A percentile compares a stretch with the other conserved stretches of the same genome.
phyloP scores from a whole-genome alignment of 2,113 vertebrate genomes.

The Sakesphorus luctuosus region DNA sequence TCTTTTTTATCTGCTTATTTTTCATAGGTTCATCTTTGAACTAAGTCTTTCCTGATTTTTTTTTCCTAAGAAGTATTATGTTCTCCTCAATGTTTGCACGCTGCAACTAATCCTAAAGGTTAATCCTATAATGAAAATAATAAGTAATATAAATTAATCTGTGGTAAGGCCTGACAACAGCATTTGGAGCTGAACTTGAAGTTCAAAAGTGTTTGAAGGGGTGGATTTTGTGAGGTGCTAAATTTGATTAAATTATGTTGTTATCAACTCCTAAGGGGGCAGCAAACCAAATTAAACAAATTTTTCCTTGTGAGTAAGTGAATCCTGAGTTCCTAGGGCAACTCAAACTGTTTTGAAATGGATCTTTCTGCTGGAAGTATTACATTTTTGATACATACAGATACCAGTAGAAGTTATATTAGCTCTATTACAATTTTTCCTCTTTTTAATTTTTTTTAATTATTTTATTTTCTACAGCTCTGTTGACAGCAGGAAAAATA shows the following conservation, averaged over 20 bases:
- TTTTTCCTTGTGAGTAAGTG: not conserved
- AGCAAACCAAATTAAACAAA: not conserved
- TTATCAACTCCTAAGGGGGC: not conserved
- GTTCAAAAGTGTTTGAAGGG: not conserved
- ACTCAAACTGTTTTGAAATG: not conserved
- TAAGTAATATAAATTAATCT: not conserved
- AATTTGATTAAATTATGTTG: not conserved
- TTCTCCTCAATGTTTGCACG: not conserved
- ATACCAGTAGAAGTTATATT: not conserved
- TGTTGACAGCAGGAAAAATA: not conserved
- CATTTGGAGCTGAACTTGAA: not conserved
- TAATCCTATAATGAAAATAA: not conserved
- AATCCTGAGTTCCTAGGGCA: not conserved
- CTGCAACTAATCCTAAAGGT: not conserved
- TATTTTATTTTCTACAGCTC: not conserved
- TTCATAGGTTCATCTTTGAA: not conserved
- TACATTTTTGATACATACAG: not conserved
- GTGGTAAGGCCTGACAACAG: not conserved
- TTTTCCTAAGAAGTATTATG: not conserved
- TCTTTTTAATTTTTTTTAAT: not conserved
- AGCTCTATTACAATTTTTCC: not conserved
- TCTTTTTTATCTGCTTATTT: not conserved
- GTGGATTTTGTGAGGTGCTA: not conserved
- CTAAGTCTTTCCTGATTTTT: not conserved
- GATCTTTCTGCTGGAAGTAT: not conserved